A percentile compares a stretch with the other conserved stretches of the same genome.
phyloP scores from a whole-genome alignment of 2,797 vertebrate genomes.

The Acropternis orthonyx region DNA sequence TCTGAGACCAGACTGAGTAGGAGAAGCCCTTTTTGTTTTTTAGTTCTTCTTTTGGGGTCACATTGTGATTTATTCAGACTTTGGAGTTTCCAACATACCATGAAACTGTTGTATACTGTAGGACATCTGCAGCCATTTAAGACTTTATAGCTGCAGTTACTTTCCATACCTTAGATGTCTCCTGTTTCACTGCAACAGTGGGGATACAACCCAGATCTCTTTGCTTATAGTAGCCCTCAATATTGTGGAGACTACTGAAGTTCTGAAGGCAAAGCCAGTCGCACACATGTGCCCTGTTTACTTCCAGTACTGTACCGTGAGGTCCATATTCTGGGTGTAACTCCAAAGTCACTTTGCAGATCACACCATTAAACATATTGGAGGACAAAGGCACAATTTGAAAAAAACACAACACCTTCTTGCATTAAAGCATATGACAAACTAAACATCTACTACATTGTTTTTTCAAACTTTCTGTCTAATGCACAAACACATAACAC shows the following conservation, averaged over 20 bases:
- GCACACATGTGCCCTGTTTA: background rate
- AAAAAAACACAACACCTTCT: rapidly evolving
- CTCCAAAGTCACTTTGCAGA: background rate
- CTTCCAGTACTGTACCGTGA: background rate
- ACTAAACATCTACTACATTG: background rate
- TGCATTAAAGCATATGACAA: background rate
- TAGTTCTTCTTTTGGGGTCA: background rate
- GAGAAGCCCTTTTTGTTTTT: background rate
- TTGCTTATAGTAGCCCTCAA: background rate
- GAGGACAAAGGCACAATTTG: background rate
- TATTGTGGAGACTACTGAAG: rapidly evolving
- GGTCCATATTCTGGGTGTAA: background rate
- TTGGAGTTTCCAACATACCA: background rate
- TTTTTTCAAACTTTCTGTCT: background rate
- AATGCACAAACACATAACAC: background rate
- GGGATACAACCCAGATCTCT: background rate
- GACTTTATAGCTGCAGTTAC: background rate
- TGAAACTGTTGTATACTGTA: background rate
- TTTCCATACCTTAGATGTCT: background rate
- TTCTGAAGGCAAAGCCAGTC: background rate
- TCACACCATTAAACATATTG: background rate
- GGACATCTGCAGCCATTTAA: background rate
- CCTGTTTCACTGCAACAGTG: background rate
- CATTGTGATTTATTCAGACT: background rate
- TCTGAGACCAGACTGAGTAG: background rate